Evolutionary conservation across 2,113 vertebrate genomes (phyloP), one percentile per base, ranked within the genome.

Genomic region (Nestor notabilis): DNA sequence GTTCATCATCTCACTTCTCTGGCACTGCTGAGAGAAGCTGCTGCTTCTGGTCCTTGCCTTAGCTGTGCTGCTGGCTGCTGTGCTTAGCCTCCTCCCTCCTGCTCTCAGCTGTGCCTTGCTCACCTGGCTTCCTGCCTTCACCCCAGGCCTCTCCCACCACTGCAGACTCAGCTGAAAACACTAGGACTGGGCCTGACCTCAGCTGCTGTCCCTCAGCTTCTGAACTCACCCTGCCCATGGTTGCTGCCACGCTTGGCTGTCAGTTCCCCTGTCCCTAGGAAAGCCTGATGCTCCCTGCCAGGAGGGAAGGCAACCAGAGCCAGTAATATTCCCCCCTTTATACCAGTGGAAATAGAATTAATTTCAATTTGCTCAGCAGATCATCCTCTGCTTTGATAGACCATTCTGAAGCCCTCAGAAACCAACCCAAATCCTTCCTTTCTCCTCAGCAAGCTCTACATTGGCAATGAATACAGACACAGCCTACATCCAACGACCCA

Each of bases 21-120:
- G 52, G 60, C 27, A 52, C 16, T 49, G 12, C 14, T 19, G 29
- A n/a, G 0, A 4, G 64, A 18, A 64, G 23, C 6, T 46, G 12
- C 23, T 63, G 31, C 47, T 81, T 55, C 61, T n/a, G 19, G 23
- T 66, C n/a, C 9, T 72, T 46, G 15, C 10, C 47, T 37, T 61
- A 71, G 27, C 27, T 66, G 7, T 58, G 58, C 47, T 58, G 49
- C n/a, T 5, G 17, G 35, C n/a, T 66, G 18, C 31, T 60, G 31
- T 46, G 49, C 27, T 24, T 16, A 2, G 2, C 47, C 25, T 24
- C 35, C 49, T 69, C 9, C 3, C 2, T 46, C 0, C 20, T 1
- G 5, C 10, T 74, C n/a, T 28, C 19, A 44, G 23, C n/a, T 17
- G n/a, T 77, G 68, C 33, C n/a, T 86, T 10, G 4, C 17, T 17